Base-by-base conservation (phyloP, 2,113 vertebrate genomes). In the Burhinus oedicnemus region DNA sequence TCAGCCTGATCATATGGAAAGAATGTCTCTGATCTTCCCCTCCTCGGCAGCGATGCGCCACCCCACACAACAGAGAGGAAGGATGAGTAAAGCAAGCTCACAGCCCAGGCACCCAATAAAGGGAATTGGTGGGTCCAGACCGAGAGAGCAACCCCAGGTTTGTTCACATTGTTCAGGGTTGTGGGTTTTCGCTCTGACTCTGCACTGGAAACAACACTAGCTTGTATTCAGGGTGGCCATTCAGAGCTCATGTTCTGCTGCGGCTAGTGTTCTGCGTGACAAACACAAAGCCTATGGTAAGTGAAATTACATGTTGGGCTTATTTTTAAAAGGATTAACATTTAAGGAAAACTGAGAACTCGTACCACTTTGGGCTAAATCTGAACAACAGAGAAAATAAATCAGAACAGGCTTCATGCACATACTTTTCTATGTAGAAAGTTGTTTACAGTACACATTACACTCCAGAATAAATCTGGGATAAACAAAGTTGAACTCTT, bases 401-500 rank as follows among this genome's bases (percentile, higher is more conserved):
- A 87, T 77, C 21, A 81, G 60, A 77, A n/a, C 13, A 38, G 71
- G 40, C 76, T 91, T 80, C 2, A 2, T 21, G 22, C 42, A 40
- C 64, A 52, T 44, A 38, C 9, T 78, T 83, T 83, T 69, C 66
- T 40, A 23, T 45, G 72, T 74, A 93, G 71, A 52, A 91, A 86
- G 68, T 69, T 80, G 68, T 94, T 94, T 83, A 77, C 87, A 65
- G 54, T 26, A 19, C 30, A 17, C 38, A 83, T 44, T 74, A 57
- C 30, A 19, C 36, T 84, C 60, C 92, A 93, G 69, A 78, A 58
- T 40, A 77, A 75, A 62, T 36, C n/a, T 61, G 72, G 34, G 62
- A 57, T 78, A 89, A 94, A 78, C 84, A 87, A 93, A 84, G 36
- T 60, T 74, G 80, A 93, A 91, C 82, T 92, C 66, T 81, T 71